A percentile compares a stretch with the other conserved stretches of the same genome.
Conservation (phyloP, 1,140 invertebrate species). For the Drosophila nigrodunni region DNA sequence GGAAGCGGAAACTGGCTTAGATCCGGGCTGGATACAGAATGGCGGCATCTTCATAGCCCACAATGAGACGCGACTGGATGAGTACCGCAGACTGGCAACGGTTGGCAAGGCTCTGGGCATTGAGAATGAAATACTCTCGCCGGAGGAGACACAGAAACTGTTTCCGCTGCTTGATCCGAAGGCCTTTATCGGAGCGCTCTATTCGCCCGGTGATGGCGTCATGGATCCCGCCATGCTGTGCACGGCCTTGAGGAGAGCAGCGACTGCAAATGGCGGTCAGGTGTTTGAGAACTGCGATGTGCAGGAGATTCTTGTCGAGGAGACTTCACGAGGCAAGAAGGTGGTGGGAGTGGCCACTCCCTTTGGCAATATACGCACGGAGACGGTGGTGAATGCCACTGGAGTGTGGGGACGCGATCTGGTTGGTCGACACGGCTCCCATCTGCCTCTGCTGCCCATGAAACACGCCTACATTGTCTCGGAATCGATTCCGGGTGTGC, state of each 20-base stretch:
- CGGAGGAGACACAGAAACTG: slow-evolving; percentile 90
- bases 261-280: slow-evolving; percentile 89
- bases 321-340: slow-evolving; percentile 86
- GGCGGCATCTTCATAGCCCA: slow-evolving; percentile 95
- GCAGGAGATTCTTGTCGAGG: slow-evolving; percentile 86
- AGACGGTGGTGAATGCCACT: slow-evolving; percentile 89
- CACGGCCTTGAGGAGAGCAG: slow-evolving; percentile 89
- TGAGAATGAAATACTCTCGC: slow-evolving; percentile 89
- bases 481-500: slow-evolving; percentile 90
- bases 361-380: slow-evolving; percentile 87
- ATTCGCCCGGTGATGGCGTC: slow-evolving; percentile 92
- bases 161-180: slow-evolving; percentile 92
- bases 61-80: slow-evolving; percentile 90
- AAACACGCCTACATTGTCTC: slow-evolving; percentile 95
- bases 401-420: slow-evolving; percentile 93
- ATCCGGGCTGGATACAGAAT: slow-evolving; percentile 94
- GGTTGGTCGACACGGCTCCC: slow-evolving; percentile 89
- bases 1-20: slow-evolving; percentile 91
- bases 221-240: slow-evolving; percentile 93
- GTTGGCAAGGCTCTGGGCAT: slow-evolving; percentile 91
- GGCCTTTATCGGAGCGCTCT: slow-evolving; percentile 90
- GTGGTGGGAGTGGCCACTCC: slow-evolving; percentile 91
- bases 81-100: slow-evolving; percentile 93
- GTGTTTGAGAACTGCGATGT: slow-evolving; percentile 92
- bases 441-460: slow-evolving; percentile 92